These are phyloP conservation scores for Apis laboriosa DNA, from an alignment of 1,140 invertebrate genomes.

Conservation along the genomic window DNA sequence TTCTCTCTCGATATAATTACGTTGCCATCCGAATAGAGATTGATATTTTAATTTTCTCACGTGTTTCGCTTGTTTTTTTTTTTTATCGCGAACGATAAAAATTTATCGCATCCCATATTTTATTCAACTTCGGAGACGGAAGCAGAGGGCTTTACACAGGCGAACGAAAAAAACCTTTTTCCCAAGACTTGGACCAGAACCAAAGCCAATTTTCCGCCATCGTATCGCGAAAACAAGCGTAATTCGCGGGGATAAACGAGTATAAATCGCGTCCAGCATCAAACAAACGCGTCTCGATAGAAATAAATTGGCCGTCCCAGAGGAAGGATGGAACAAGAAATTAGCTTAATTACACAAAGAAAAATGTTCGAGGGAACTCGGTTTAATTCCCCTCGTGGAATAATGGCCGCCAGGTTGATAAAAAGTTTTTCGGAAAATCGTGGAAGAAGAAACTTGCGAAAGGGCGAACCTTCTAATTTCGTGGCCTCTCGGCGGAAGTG, in stretches of 20 bases:
- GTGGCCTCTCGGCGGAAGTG: conserved; percentile 5
- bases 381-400: not conserved
- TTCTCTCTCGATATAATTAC: no score
- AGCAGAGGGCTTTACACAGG: no score
- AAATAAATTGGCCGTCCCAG: not conserved
- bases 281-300: not conserved
- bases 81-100: no score
- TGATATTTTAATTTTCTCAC: no score
- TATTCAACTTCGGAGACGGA: no score
- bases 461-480: conserved; percentile 12
- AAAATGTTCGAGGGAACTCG: not conserved
- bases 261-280: not conserved
- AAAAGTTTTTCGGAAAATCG: conserved; percentile 35
- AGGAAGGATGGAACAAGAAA: not conserved
- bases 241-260: not conserved
- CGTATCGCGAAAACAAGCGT: no score
- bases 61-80: no score
- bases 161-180: not conserved
- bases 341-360: not conserved
- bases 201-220: conserved; percentile 22
- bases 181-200: not conserved
- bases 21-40: no score
- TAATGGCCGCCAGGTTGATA: not conserved
- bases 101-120: no score
- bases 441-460: not conserved